These are phyloP conservation scores for Peromyscus attwateri DNA, from an alignment of 2,797 vertebrate genomes.

Conservation along the genomic window DNA sequence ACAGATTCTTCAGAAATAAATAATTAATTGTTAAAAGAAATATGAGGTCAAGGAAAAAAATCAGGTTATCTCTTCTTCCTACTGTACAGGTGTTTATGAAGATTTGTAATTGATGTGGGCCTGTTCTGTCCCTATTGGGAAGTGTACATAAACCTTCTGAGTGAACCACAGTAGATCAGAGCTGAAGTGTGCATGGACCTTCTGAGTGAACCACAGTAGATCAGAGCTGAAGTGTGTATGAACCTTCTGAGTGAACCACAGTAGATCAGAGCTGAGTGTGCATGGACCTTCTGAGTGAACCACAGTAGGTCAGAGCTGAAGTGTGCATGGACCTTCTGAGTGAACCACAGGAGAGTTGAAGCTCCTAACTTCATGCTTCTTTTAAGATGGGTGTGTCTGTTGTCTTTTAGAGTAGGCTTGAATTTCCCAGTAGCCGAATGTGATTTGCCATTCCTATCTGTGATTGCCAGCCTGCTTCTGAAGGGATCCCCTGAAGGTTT, in stretches of 20 bases:
- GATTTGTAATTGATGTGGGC: conserved; percentile 8
- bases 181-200: too few relatives aligned
- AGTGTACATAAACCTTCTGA: background rate
- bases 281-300: too few relatives aligned
- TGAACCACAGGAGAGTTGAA: background rate
- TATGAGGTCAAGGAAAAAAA: background rate
- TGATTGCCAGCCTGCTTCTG: background rate
- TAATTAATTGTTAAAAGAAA: background rate
- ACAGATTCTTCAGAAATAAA: background rate
- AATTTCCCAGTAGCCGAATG: background rate
- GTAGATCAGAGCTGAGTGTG: too few relatives aligned
- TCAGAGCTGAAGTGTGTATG: too few relatives aligned
- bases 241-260: background rate
- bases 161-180: too few relatives aligned
- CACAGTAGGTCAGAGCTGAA: too few relatives aligned
- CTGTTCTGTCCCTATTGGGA: background rate
- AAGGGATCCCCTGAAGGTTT: background rate
- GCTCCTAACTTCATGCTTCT: background rate
- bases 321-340: background rate
- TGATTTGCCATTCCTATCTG: background rate
- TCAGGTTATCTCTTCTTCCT: background rate
- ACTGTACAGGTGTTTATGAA: background rate
- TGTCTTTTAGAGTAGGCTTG: background rate
- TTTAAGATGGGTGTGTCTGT: background rate
- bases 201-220: too few relatives aligned